These are phyloP conservation scores for Zaprionus nigranus DNA, from an alignment of 1,140 invertebrate genomes.

Conservation along the genomic window DNA sequence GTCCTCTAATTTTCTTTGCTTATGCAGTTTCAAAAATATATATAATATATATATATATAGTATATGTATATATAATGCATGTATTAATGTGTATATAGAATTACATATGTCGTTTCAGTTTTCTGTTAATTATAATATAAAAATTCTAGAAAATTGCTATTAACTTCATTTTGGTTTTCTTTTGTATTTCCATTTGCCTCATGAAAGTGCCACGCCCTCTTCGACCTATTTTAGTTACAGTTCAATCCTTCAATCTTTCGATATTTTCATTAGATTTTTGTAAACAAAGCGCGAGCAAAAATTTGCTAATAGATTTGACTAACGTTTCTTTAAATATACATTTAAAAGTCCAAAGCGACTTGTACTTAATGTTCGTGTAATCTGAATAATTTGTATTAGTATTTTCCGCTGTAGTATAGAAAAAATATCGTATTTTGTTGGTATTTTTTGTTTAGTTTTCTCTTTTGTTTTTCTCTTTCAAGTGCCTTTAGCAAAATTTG, in stretches of 20 bases:
- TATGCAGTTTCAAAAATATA: conserved; percentile 67
- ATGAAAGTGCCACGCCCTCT: conserved; percentile 58
- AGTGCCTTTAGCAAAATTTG: conserved; percentile 59
- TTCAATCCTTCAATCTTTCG: conserved; percentile 35
- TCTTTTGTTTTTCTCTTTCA: conserved; percentile 41
- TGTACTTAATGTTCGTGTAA: conserved; percentile 46
- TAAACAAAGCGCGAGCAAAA: conserved; percentile 82
- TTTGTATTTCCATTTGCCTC: conserved; percentile 25
- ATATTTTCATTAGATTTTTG: conserved; percentile 42
- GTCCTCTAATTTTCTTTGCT: conserved; percentile 59
- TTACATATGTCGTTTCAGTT: conserved; percentile 45
- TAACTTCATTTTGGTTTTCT: conserved; percentile 35
- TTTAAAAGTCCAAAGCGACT: conserved; percentile 70
- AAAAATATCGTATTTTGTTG: conserved; percentile 67
- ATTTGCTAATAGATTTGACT: conserved; percentile 83
- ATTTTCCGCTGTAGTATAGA: conserved; percentile 67
- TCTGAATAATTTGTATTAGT: conserved; percentile 39
- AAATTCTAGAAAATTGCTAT: conserved; percentile 84
- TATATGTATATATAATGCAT: conserved; percentile 52
- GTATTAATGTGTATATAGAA: conserved; percentile 60
- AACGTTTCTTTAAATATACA: conserved; percentile 57
- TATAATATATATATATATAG: conserved; percentile 33
- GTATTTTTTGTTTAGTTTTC: conserved; percentile 11
- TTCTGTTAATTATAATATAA: conserved; percentile 72
- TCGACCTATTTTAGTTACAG: conserved; percentile 56